Conservation (phyloP, 2,797 vertebrate genomes). For the Amazona ochrocephala region DNA sequence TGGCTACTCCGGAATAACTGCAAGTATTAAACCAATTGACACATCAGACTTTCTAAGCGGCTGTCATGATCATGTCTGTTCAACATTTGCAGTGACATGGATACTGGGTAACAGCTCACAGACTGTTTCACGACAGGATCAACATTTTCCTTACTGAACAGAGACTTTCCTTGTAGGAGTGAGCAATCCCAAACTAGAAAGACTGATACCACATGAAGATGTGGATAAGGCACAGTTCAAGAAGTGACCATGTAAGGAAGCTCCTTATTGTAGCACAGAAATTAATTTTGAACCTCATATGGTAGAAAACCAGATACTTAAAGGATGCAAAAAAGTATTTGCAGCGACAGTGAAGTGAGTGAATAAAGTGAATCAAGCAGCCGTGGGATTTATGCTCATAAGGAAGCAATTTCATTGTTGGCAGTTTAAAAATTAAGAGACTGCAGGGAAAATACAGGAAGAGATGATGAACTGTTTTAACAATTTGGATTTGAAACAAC, state of each 20-base stretch:
- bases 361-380: background rate
- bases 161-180: background rate
- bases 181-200: background rate
- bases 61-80: background rate
- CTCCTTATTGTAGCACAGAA: background rate
- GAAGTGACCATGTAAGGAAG: background rate
- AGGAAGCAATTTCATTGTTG: background rate
- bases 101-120: background rate
- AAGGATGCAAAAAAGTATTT: background rate
- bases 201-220: background rate
- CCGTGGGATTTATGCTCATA: background rate
- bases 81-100: background rate
- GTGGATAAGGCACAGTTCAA: background rate
- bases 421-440: background rate
- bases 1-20: background rate
- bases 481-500: background rate
- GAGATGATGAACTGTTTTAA: background rate
- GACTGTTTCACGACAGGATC: background rate
- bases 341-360: background rate
- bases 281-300: background rate
- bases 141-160: background rate
- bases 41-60: background rate
- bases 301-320: background rate
- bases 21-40: background rate
- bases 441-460: background rate